Evolutionary conservation across 1,140 invertebrate genomes (phyloP), one percentile per base, ranked within the genome.

Genomic region (Neodiprion virginianus): DNA sequence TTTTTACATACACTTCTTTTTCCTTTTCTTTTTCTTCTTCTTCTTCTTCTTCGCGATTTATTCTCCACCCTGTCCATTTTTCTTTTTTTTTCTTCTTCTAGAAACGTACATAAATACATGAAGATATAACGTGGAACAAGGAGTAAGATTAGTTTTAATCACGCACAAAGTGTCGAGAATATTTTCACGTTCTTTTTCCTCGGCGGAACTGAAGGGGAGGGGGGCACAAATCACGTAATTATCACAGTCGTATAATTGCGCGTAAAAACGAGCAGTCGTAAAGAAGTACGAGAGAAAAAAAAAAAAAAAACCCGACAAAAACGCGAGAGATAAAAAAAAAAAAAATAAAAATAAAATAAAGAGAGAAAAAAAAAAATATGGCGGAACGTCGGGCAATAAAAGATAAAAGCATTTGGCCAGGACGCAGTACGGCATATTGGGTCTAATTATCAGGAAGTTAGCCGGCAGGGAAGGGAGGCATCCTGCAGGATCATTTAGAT

Each of bases 171-270:
- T 40, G 28, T 40, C 28, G 28, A 40, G 28, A 5, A 40, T 65
- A 65, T 65, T 65, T 65, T 65, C 7, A 1, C 7, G 4, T 7
- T 78, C 76, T 73, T 76, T 53, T 17, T 14, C 48, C 23, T 8
- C 28, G 11, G 70, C 47, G 69, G 68, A 74, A 21, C 17, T 21
- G 1, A 21, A 72, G 76, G 78, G 76, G 77, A 71, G 75, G 28
- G 67, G 7, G 72, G 68, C 71, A 79, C 79, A 80, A 80, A 80
- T 80, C 74, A 74, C n/a, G 72, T 78, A 80, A 80, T 80, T 80
- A 78, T 78, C 68, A 67, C 78, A 47, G 50, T 47, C 47, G 12
- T 40, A 5, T 40, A 40, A 40, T 40, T 40, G 28, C 28, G 28
- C 28, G 5, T 40, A 40, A 40, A 40, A 40, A 40, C 28, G 28